Evolutionary conservation across 2,113 vertebrate species (phyloP).

Genomic region (Zosterops pallidus): DNA sequence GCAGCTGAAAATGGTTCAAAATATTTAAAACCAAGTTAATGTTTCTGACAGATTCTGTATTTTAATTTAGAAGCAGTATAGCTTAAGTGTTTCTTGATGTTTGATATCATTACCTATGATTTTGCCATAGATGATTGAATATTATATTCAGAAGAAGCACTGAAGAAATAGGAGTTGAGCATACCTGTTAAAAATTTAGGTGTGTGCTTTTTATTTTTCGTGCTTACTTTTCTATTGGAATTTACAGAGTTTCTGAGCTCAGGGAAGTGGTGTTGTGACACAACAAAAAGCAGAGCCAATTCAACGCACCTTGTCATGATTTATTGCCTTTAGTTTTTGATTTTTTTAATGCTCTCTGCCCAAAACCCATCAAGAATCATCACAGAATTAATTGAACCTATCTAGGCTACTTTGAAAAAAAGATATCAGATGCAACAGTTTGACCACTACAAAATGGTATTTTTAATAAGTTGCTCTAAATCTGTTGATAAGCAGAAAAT

Average conservation of each 20-base stretch:
- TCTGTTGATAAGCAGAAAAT: not conserved
- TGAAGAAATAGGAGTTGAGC: not conserved
- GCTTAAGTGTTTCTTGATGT: slow-evolving; percentile 15
- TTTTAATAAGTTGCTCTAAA: not conserved
- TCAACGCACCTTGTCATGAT: not conserved
- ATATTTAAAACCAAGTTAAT: not conserved
- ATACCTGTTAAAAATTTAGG: not conserved
- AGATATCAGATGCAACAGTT: not conserved
- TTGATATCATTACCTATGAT: not conserved
- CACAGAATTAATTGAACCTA: not conserved
- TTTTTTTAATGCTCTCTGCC: not conserved
- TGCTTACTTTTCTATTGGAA: not conserved
- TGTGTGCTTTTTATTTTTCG: not conserved
- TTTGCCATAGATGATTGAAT: not conserved
- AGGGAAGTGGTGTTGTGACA: fast-evolving
- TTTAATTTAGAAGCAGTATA: slow-evolving; percentile 55
- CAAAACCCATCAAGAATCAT: not conserved
- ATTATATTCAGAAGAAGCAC: not conserved
- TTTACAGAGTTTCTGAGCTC: not conserved
- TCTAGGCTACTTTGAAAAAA: not conserved
- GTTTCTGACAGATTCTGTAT: not conserved
- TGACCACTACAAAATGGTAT: not conserved
- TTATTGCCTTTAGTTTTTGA: not conserved
- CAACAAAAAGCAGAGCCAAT: not conserved
- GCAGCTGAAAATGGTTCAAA: not conserved